Percentiles rank a stretch among this genome's conserved stretches.
phyloP scores from a whole-genome alignment of 2,888 invertebrate genomes.

The Catocala sponsa region DNA sequence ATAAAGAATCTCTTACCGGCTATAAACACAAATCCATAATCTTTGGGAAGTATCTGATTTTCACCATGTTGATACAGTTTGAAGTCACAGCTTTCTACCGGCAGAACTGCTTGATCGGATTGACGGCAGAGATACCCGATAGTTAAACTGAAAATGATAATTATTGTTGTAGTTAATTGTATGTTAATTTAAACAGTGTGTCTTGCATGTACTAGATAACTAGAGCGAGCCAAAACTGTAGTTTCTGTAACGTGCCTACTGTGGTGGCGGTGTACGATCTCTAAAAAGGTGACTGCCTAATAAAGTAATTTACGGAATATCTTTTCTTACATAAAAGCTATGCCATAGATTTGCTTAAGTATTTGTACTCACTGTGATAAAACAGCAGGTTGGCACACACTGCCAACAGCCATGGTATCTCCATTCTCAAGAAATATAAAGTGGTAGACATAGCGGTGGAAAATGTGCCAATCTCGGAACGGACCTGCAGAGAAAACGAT shows the following conservation, averaged over 20 bases:
- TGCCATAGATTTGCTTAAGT: too few relatives aligned
- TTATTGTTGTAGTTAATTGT: neutral
- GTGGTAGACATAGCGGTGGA: constrained; percentile 91
- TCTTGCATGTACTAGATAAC: too few relatives aligned
- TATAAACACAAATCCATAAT: constrained; percentile 89
- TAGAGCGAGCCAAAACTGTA: too few relatives aligned
- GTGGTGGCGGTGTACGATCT: too few relatives aligned
- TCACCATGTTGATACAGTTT: constrained; percentile 89
- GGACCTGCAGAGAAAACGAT: constrained; percentile 69
- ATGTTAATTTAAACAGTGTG: too few relatives aligned
- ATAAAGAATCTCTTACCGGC: constrained; percentile 86
- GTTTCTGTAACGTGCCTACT: too few relatives aligned
- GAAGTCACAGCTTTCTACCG: constrained; percentile 86
- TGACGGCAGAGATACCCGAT: constrained; percentile 89
- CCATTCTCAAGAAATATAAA: constrained; percentile 91
- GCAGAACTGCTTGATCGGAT: constrained; percentile 68
- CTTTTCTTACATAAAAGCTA: too few relatives aligned
- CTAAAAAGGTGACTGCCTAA: too few relatives aligned
- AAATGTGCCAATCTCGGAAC: constrained; percentile 90
- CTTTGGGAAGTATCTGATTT: constrained; percentile 85
- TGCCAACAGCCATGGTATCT: constrained; percentile 90
- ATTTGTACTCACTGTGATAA: constrained; percentile 85
- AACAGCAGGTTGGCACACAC: constrained; percentile 89
- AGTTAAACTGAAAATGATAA: constrained; percentile 81
- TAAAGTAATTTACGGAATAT: too few relatives aligned